phyloP scores from a whole-genome alignment of 2,888 invertebrate genomes.

The Fragum fragum region DNA sequence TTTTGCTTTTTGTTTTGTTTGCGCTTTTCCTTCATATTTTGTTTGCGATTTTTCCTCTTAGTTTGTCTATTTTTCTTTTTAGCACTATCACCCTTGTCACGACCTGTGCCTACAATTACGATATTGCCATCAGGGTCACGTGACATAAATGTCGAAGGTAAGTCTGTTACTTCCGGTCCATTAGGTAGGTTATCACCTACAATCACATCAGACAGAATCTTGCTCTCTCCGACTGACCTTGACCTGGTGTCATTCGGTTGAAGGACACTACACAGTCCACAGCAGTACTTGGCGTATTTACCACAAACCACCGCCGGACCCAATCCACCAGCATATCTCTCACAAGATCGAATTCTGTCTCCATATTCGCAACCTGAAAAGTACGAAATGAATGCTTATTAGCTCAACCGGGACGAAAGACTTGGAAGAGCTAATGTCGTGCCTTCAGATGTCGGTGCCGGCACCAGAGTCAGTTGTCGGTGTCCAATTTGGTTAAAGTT shows the following conservation, averaged over 20 bases:
- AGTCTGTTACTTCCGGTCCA: neutral
- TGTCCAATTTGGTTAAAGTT: no score
- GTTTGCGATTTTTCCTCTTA: neutral
- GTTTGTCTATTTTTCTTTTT: constrained; percentile 3
- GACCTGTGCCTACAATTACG: constrained; percentile 20
- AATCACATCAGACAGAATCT: neutral
- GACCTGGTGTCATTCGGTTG: neutral
- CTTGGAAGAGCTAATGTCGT: no score
- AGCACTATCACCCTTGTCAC: neutral
- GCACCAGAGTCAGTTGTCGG: no score
- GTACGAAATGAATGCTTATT: constrained; percentile 6
- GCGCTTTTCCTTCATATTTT: neutral
- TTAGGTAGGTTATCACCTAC: neutral
- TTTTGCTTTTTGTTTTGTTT: neutral
- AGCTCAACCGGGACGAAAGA: no score
- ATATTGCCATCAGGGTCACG: constrained; percentile 26
- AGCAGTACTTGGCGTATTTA: constrained; percentile 55
- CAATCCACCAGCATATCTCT: constrained; percentile 45
- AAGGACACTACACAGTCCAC: constrained; percentile 41
- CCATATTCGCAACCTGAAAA: constrained; percentile 79
- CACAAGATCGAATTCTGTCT: constrained; percentile 72
- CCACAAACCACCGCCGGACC: constrained; percentile 45
- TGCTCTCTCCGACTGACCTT: neutral
- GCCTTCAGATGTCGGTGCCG: no score
- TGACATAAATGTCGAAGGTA: constrained; percentile 7